Percentiles rank a stretch among this genome's conserved stretches.
Conservation (phyloP, 2,113 vertebrate species). For the Anarhynchus alexandrinus region DNA sequence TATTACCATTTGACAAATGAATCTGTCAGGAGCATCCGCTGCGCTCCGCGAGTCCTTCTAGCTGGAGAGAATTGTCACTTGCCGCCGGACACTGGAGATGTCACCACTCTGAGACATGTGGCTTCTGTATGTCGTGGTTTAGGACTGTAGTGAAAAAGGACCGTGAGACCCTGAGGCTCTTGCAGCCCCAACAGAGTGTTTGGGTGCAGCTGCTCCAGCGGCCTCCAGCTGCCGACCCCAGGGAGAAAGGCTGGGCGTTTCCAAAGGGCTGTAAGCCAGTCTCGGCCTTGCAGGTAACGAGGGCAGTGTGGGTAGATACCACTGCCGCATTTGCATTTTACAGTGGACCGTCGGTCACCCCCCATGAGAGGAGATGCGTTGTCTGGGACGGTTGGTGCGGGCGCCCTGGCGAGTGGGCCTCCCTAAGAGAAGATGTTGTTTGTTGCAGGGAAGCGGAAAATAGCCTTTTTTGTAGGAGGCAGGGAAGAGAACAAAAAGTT, state of each 20-base stretch:
- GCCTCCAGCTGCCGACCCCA: background rate
- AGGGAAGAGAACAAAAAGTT: slow-evolving; percentile 37
- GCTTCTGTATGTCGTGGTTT: background rate
- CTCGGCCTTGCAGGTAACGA: background rate
- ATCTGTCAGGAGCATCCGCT: background rate
- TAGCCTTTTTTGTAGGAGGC: background rate
- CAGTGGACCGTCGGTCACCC: fast-evolving
- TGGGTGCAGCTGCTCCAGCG: background rate
- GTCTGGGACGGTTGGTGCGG: fast-evolving
- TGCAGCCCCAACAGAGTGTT: background rate
- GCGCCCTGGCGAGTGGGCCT: background rate
- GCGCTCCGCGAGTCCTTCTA: background rate
- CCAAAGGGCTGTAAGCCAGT: background rate
- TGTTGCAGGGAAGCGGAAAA: background rate
- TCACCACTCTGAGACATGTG: background rate
- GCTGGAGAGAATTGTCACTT: background rate
- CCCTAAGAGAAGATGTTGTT: background rate
- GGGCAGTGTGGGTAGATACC: fast-evolving
- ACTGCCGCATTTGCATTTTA: background rate
- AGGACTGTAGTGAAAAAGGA: background rate
- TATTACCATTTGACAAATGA: slow-evolving; percentile 31
- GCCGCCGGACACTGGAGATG: background rate
- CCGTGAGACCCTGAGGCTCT: background rate
- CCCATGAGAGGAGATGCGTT: fast-evolving
- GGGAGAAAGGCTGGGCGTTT: background rate